Percentiles rank a stretch among this genome's conserved stretches.
These are phyloP conservation scores for Catagonus wagneri DNA, from an alignment of 2,113 vertebrate genomes.

Conservation along the genomic window DNA sequence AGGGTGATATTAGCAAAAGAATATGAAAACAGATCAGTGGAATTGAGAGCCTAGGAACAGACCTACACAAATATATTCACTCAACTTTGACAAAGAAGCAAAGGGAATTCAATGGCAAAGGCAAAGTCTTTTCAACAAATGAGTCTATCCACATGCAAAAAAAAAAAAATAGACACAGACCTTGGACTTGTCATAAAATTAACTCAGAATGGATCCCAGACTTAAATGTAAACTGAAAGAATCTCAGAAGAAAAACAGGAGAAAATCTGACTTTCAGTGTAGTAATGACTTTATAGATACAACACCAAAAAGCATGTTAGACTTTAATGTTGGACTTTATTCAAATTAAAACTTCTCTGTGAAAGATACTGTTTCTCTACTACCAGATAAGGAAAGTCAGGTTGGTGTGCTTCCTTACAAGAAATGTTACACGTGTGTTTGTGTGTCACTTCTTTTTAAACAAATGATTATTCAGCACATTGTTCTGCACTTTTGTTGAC, in stretches of 20 bases:
- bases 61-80: no score
- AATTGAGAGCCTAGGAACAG: not conserved
- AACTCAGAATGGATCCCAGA: not conserved
- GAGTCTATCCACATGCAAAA: not conserved
- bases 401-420: not conserved
- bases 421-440: not conserved
- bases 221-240: not conserved
- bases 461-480: not conserved
- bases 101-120: no score
- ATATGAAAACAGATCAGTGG: not conserved
- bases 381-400: not conserved
- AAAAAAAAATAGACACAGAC: not conserved
- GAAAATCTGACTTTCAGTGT: not conserved
- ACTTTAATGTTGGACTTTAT: not conserved
- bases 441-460: not conserved
- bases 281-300: not conserved
- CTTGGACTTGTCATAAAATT: not conserved
- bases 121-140: no score
- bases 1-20: not conserved
- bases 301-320: slow-evolving; percentile 7
- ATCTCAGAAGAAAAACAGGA: not conserved
- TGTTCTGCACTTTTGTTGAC: not conserved
- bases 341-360: slow-evolving; percentile 2
- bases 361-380: not conserved
- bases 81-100: no score